Evolutionary conservation across 2,113 vertebrate species (phyloP), one percentile per base, ranked within the genome.

Genomic region (Hassar affinis): DNA sequence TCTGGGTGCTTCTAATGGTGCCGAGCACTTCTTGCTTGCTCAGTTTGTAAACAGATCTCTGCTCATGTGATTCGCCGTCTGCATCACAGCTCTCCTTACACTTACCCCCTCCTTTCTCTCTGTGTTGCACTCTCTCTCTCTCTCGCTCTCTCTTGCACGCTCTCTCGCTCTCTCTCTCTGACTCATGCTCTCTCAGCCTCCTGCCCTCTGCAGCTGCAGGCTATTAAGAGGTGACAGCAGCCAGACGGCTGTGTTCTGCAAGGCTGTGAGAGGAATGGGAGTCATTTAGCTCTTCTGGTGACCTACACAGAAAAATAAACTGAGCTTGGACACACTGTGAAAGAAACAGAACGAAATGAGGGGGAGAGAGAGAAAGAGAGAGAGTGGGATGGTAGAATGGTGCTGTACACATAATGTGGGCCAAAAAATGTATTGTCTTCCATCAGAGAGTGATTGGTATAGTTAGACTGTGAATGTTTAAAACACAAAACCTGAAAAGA

Each of bases 31-130:
- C 84, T 85, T 90, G 87, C 74, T 84, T 83, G 90, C 87, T 92
- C 88, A 86, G 92, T 92, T 93, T 93, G 91, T 93, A 93, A 94
- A 94, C 94, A 94, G 92, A 93, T 93, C 92, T 89, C 87, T 85
- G 92, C 92, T 92, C 92, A 93, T 93, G 93, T 94, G 94, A 94
- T 93, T 92, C 81, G 87, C 85, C 84, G 89, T 85, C 92, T 92
- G 90, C 93, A 92, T 92, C 91, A 89, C 86, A 88, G 91, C 89
- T 92, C 93, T 90, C 83, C 87, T 91, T 89, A 90, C 91, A 85
- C 87, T 84, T 84, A 85, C 92, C 88, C 91, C 89, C 88, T 88
- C 85, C 88, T 71, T 77, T 42, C 51, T 76, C 54, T 84, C 30
- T 57, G 30, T 71, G 69, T 59, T 38, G 12, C 77, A 38, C 59